phyloP scores from a whole-genome alignment of 35 echinoderm and acorn worm genomes.

The Apostichopus japonicus region DNA sequence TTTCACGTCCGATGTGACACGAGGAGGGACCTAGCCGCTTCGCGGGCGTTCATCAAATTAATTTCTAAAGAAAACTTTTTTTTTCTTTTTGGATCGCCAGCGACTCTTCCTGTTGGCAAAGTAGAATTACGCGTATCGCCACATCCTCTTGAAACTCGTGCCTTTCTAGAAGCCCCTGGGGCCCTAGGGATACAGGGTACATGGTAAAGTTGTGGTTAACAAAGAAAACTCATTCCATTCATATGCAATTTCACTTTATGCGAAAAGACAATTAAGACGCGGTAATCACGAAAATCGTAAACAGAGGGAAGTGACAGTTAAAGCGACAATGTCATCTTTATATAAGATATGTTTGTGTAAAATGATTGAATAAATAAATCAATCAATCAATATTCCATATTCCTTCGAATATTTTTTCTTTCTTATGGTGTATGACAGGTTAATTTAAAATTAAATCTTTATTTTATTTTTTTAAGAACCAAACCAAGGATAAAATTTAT shows the following conservation, averaged over 20 bases:
- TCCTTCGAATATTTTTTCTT: no score
- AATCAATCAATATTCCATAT: no score
- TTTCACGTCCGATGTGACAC: not conserved
- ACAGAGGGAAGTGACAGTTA: not conserved
- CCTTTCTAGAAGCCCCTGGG: not conserved
- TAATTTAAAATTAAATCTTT: no score
- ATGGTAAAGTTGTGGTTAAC: slow-evolving; percentile 31
- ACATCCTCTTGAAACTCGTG: slow-evolving; percentile 24
- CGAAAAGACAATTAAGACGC: slow-evolving; percentile 42
- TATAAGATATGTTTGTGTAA: no score
- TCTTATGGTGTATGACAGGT: no score
- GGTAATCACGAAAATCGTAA: slow-evolving; percentile 13
- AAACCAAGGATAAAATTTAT: no score
- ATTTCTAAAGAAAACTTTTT: slow-evolving; percentile 6
- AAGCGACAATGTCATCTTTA: not conserved
- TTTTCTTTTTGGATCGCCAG: not conserved
- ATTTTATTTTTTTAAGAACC: no score
- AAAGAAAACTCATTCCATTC: slow-evolving; percentile 42
- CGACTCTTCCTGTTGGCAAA: not conserved
- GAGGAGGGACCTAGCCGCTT: slow-evolving; percentile 28
- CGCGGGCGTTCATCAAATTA: slow-evolving; percentile 27
- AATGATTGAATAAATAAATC: no score
- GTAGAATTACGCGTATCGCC: slow-evolving; percentile 23
- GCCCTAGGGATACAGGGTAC: slow-evolving; percentile 22
- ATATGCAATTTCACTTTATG: slow-evolving; percentile 36